Base-by-base conservation (phyloP, 2,888 invertebrate genomes). In the Caenorhabditis panamensis region DNA sequence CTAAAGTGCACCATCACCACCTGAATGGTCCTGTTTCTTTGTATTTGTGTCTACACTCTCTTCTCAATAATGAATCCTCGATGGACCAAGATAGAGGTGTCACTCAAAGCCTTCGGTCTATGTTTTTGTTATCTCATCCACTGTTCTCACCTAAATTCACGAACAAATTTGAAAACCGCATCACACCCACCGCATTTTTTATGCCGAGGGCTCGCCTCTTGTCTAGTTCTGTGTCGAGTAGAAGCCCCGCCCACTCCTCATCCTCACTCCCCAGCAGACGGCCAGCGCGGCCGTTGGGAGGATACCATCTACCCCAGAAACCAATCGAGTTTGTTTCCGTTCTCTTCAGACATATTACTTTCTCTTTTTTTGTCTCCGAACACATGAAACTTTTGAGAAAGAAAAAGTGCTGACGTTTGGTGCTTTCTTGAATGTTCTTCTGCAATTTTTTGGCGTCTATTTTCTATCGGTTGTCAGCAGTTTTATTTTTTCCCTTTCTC, bases 231-330 rank as follows among this genome's bases (percentile, higher is more conserved):
- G 8, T 9, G 41, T 3, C 41, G 18, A n/a, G 47, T 2, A 1
- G n/a, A 47, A 18, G 47, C 58, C 36, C 24, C 53, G 54, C 53
- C 41, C 28, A 6, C 61, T 26, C 18, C 41, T 13, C 24, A 20
- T 24, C 20, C 63, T 63, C 63, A 28, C 54, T 47, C 56, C 47
- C n/a, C 44, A 11, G 22, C 54, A 20, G 37, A 26, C 18, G 13
- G 41, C 41, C 11, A 61, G 54, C 61, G 61, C 61, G 61, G 61
- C 49, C 5, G 9, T 31, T 31, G 31, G 5, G 31, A 11, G 41
- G 69, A 71, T 71, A 71, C 71, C 44, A 63, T 54, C 71, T 36
- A 47, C 18, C 47, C 47, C 4, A 18, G 47, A 3, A 47, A 1
- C 18, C 31, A 6, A 11, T 18, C 47, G 18, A 4, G 18, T 6